Conservation (phyloP, 1,140 invertebrate species). For the Ylistrum balloti region DNA sequence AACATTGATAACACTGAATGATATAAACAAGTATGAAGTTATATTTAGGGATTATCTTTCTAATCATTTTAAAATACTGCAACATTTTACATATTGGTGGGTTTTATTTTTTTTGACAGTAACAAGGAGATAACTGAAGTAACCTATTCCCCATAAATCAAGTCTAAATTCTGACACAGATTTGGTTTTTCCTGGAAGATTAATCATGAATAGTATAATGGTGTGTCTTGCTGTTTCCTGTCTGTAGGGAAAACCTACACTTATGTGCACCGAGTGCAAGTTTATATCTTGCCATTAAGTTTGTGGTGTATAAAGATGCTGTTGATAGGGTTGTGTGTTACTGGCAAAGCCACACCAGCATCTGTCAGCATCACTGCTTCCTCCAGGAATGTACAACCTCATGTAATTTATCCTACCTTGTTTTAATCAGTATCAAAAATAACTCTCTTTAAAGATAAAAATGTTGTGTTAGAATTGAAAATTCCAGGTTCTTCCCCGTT, state of each 20-base stretch:
- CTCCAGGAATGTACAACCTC: background rate
- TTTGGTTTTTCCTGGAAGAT: background rate
- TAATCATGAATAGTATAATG: background rate
- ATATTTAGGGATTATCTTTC: background rate
- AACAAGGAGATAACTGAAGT: too few species aligned
- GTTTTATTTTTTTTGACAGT: too few species aligned
- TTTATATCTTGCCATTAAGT: background rate
- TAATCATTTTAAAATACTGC: background rate
- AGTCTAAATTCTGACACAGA: background rate
- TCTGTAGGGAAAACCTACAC: background rate
- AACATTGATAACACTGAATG: too few species aligned
- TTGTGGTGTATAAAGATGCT: background rate
- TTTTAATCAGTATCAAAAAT: conserved; percentile 40
- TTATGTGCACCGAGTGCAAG: background rate
- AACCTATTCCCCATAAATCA: too few species aligned
- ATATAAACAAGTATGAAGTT: background rate
- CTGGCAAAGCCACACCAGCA: background rate
- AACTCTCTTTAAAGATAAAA: conserved; percentile 26
- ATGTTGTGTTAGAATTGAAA: background rate
- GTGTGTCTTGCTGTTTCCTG: background rate
- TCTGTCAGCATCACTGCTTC: conserved; percentile 12
- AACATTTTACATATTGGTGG: too few species aligned
- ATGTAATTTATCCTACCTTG: background rate
- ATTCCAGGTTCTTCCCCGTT: background rate
- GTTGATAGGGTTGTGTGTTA: background rate